Conservation (phyloP, 1,140 invertebrate genomes). For the Formica exsecta region DNA sequence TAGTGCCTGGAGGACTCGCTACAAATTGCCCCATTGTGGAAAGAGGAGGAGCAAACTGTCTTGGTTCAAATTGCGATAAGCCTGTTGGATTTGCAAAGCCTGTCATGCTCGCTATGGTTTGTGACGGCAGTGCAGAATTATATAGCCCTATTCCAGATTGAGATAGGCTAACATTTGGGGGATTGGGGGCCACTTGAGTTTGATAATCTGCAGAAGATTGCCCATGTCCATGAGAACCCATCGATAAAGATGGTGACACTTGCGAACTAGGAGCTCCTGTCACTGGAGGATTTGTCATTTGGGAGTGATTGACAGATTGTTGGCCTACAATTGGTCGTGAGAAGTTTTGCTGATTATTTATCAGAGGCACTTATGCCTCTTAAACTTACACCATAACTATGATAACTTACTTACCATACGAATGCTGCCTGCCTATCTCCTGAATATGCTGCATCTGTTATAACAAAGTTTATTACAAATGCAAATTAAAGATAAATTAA, state of each 20-base stretch:
- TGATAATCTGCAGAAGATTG: constrained; percentile 13
- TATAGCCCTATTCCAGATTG: constrained; percentile 30
- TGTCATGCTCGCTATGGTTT: neutral
- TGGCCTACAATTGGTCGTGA: constrained; percentile 66
- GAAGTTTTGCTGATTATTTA: constrained; percentile 73
- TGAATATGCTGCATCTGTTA: constrained; percentile 53
- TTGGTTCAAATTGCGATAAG: constrained; percentile 6
- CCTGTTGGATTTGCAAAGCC: neutral
- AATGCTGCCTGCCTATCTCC: constrained; percentile 60
- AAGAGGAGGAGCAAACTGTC: constrained; percentile 23
- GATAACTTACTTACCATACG: neutral
- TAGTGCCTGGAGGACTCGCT: neutral
- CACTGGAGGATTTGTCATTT: constrained; percentile 43
- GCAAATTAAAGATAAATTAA: neutral
- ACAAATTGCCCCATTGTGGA: constrained; percentile 11
- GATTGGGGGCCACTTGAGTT: neutral
- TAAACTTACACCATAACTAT: no score
- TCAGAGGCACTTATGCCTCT: constrained; percentile 32
- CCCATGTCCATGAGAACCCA: constrained; percentile 23
- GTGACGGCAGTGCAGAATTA: constrained; percentile 26
- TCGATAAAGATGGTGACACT: constrained; percentile 9
- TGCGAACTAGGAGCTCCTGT: neutral
- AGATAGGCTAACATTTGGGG: neutral
- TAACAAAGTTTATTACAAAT: neutral
- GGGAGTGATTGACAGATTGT: constrained; percentile 48